These are phyloP conservation scores for Kobus ellipsiprymnus DNA, from an alignment of 2,113 vertebrate species.

Conservation along the genomic window DNA sequence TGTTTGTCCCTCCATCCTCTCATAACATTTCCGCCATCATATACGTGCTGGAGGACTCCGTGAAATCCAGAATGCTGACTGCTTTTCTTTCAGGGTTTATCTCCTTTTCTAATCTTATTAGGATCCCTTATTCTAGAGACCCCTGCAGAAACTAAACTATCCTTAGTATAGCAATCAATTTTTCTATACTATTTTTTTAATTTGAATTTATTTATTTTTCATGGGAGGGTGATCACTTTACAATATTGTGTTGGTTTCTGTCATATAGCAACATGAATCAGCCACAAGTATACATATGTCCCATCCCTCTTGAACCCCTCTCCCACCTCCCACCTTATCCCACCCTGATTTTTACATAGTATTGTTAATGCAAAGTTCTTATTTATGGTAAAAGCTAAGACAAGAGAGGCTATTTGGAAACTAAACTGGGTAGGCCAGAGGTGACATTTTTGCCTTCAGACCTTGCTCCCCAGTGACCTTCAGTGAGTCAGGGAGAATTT, in stretches of 20 bases:
- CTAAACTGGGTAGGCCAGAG: accelerated
- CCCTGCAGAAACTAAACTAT: background rate
- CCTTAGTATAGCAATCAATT: background rate
- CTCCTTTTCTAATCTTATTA: background rate
- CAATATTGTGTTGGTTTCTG: background rate
- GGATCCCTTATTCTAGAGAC: background rate
- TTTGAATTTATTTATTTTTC: background rate
- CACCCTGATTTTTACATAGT: background rate
- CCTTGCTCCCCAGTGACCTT: background rate
- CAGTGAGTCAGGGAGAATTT: background rate
- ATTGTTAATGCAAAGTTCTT: background rate
- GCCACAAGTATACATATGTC: background rate
- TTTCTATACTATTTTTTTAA: background rate
- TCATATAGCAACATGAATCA: background rate
- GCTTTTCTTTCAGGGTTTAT: background rate
- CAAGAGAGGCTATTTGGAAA: background rate
- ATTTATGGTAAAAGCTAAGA: background rate
- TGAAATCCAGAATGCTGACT: background rate
- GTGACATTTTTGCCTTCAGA: background rate
- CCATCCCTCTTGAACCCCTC: background rate
- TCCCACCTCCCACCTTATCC: background rate
- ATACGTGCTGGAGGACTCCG: accelerated
- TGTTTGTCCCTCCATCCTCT: background rate
- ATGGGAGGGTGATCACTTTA: background rate
- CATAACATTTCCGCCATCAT: background rate